Evolutionary conservation across 2,888 invertebrate species (phyloP).

Genomic region (Amiota minor): DNA sequence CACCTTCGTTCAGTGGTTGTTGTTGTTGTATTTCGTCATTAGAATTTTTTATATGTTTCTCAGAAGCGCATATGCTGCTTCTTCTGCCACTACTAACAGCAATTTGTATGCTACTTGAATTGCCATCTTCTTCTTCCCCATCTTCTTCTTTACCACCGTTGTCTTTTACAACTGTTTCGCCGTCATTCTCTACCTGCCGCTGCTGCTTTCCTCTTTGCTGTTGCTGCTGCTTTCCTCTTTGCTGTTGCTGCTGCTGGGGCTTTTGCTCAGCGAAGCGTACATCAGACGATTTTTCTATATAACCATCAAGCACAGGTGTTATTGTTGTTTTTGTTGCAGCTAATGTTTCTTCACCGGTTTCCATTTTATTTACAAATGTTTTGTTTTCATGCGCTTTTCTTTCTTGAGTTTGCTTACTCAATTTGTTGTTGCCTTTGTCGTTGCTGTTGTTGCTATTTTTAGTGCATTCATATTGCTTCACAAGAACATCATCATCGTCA

Average conservation of each 20-base stretch:
- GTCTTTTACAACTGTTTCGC: constrained; percentile 20
- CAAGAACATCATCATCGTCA: constrained; percentile 14
- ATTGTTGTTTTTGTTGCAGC: constrained; percentile 7
- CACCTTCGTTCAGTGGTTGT: constrained; percentile 34
- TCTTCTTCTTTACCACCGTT: neutral
- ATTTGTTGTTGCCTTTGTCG: constrained; percentile 21
- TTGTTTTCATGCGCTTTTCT: constrained; percentile 11
- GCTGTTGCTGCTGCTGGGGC: constrained; percentile 25
- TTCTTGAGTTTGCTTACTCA: neutral
- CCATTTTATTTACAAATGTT: constrained; percentile 30
- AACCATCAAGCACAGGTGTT: neutral
- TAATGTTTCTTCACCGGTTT: constrained; percentile 8
- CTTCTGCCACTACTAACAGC: constrained; percentile 3
- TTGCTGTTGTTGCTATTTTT: constrained; percentile 36
- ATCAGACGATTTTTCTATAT: constrained; percentile 8
- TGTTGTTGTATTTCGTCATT: constrained; percentile 50
- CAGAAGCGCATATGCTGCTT: constrained; percentile 44
- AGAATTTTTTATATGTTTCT: constrained; percentile 55
- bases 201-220: constrained; percentile 26
- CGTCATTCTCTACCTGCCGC: constrained; percentile 16
- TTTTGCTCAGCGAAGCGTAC: constrained; percentile 15
- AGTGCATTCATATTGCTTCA: constrained; percentile 50
- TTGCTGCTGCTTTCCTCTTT: neutral
- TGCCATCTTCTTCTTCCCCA: neutral
- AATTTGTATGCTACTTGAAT: constrained; percentile 30